Percentiles rank a stretch among this genome's conserved stretches.
phyloP scores from a whole-genome alignment of 2,888 invertebrate species.

The Oxystoma pomonae region DNA sequence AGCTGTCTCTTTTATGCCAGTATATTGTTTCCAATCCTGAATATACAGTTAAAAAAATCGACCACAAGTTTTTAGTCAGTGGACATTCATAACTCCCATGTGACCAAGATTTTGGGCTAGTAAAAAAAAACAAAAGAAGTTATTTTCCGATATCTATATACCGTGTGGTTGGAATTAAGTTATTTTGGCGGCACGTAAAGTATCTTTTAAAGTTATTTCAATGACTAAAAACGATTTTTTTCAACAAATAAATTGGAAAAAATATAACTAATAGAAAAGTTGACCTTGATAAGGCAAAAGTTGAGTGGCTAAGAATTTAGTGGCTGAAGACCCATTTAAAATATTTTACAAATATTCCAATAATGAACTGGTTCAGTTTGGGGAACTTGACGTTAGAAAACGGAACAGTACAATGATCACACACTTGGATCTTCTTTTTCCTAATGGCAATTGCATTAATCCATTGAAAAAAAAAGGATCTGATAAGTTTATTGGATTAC shows the following conservation, averaged over 20 bases:
- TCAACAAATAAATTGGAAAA: conserved; percentile 1
- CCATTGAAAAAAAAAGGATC: too few relatives aligned
- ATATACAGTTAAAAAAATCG: conserved; percentile 8
- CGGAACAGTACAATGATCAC: too few relatives aligned
- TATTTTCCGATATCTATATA: not conserved
- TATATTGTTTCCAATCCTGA: too few relatives aligned
- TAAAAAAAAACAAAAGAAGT: too few relatives aligned
- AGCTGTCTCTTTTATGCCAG: conserved; percentile 4
- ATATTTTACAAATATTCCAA: conserved; percentile 6
- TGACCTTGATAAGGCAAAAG: not conserved
- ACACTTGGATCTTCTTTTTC: too few relatives aligned
- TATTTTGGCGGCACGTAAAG: not conserved
- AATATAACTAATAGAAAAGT: conserved; percentile 6
- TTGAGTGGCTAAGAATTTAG: conserved; percentile 7
- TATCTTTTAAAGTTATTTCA: not conserved
- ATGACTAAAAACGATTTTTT: not conserved
- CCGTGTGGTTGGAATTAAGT: not conserved
- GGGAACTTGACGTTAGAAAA: not conserved
- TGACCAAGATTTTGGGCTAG: too few relatives aligned
- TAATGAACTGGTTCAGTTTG: conserved; percentile 1
- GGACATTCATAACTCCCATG: conserved; percentile 4
- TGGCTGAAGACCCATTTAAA: conserved; percentile 1
- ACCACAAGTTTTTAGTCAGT: conserved; percentile 13
- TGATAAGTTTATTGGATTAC: too few relatives aligned
- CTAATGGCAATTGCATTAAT: too few relatives aligned